These are phyloP conservation scores for Epirrhoe tristata DNA, from an alignment of 2,888 invertebrate genomes.

Conservation along the genomic window DNA sequence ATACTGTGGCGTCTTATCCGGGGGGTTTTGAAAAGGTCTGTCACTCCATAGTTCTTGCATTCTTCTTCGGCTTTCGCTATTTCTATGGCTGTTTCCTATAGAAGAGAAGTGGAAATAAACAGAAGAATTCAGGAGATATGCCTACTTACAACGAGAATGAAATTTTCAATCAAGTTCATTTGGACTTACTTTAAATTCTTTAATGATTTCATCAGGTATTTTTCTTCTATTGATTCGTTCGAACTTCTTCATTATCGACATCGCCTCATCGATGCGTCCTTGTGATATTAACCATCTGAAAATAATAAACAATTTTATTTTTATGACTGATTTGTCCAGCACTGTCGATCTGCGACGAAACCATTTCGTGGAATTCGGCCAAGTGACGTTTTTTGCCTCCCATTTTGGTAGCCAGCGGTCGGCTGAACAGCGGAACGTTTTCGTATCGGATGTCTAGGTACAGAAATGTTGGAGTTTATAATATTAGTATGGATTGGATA, in stretches of 20 bases:
- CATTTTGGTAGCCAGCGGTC: too few relatives aligned
- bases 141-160: too few relatives aligned
- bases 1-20: conserved; percentile 89
- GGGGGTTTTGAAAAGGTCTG: conserved; percentile 92
- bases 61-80: conserved; percentile 89
- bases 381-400: too few relatives aligned
- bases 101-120: conserved; percentile 21
- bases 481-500: background rate
- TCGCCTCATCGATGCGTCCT: conserved; percentile 91
- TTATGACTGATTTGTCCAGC: too few relatives aligned
- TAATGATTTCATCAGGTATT: conserved; percentile 89
- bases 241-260: conserved; percentile 90
- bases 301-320: conserved; percentile 38
- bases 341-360: too few relatives aligned
- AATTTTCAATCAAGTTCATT: too few relatives aligned
- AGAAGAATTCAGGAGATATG: too few relatives aligned
- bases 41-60: conserved; percentile 89
- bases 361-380: too few relatives aligned
- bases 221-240: conserved; percentile 90
- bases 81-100: conserved; percentile 87
- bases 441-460: too few relatives aligned
- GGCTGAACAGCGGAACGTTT: too few relatives aligned
- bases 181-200: conserved; percentile 88
- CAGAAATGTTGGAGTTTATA: too few relatives aligned
- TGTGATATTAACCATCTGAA: conserved; percentile 94